Evolutionary conservation across 2,888 invertebrate genomes (phyloP).

Genomic region (Cyaniris semiargus): DNA sequence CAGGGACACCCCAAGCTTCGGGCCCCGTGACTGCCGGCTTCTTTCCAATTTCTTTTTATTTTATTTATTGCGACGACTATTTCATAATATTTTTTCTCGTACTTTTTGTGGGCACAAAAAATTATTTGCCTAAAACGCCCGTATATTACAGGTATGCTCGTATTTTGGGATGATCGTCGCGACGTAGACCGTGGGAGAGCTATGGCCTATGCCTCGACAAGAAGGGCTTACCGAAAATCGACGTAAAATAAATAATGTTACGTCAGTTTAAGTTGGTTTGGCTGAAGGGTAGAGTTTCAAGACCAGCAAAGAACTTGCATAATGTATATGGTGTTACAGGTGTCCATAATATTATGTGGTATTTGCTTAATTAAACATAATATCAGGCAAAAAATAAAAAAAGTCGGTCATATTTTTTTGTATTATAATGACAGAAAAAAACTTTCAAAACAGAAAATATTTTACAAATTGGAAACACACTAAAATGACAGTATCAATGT

Average conservation of each 20-base stretch:
- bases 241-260: neutral
- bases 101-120: conserved; percentile 21
- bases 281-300: neutral
- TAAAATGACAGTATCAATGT: neutral
- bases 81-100: conserved; percentile 35
- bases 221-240: neutral
- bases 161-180: neutral
- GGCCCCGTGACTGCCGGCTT: conserved; percentile 53
- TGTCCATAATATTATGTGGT: too few species aligned
- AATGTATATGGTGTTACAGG: neutral
- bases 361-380: too few species aligned
- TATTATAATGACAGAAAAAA: neutral
- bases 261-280: neutral
- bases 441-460: neutral
- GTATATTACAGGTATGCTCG: conserved; percentile 3
- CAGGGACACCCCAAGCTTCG: conserved; percentile 62
- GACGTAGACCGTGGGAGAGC: neutral
- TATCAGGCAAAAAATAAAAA: too few species aligned
- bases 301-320: neutral
- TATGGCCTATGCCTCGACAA: neutral
- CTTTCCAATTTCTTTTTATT: conserved; percentile 45
- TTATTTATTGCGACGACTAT: conserved; percentile 38
- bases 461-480: neutral
- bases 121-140: neutral
- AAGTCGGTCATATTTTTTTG: too few species aligned